Percentiles rank a stretch among this genome's conserved stretches.
Conservation (phyloP, 2,113 vertebrate genomes). For the Guaruba guarouba region DNA sequence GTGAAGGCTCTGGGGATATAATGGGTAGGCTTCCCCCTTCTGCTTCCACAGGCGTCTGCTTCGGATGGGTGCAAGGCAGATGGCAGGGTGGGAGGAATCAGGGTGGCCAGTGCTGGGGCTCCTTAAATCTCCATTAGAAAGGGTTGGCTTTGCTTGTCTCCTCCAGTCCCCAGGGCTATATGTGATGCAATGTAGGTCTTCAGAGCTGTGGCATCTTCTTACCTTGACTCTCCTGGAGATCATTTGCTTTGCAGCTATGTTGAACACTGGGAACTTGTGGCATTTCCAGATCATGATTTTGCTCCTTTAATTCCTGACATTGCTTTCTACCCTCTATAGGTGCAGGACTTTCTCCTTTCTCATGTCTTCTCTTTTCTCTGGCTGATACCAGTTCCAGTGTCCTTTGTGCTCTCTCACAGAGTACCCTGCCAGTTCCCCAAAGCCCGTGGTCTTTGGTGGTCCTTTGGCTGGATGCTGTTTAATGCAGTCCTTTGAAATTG, state of each 20-base stretch:
- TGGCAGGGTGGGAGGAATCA: not conserved
- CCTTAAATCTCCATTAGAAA: not conserved
- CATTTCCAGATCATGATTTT: not conserved
- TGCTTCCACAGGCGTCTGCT: not conserved
- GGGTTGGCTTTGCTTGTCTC: not conserved
- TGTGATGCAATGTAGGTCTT: not conserved
- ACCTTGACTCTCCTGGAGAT: not conserved
- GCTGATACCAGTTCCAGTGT: not conserved
- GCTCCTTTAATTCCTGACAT: rapidly evolving
- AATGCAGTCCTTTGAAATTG: not conserved
- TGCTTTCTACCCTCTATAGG: not conserved
- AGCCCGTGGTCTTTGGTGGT: not conserved
- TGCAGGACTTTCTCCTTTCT: not conserved
- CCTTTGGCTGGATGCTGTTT: not conserved
- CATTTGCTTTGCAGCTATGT: rapidly evolving
- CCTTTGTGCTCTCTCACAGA: not conserved
- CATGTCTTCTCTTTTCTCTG: not conserved
- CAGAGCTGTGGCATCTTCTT: not conserved
- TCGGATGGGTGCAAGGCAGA: rapidly evolving
- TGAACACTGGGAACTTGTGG: not conserved
- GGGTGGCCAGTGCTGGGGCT: not conserved
- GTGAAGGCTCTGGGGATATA: not conserved
- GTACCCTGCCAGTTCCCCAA: not conserved
- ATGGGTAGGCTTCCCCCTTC: not conserved
- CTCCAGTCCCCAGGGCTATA: not conserved